Conservation (phyloP, 2,888 invertebrate species). For the Miltochrista miniata region DNA sequence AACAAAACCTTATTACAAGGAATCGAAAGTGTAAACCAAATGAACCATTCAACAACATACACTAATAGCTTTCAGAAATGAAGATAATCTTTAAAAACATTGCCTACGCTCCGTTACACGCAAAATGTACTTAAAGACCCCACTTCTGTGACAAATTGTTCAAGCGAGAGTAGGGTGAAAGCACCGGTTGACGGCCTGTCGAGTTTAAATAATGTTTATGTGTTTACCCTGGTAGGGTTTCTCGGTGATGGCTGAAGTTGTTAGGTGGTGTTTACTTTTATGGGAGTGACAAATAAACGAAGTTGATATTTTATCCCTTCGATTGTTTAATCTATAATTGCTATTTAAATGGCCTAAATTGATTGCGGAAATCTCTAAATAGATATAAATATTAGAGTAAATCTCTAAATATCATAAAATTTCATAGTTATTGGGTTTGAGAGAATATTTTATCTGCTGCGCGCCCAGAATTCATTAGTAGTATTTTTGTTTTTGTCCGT, state of each 20-base stretch:
- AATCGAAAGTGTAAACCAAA: neutral
- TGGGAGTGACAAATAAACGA: neutral
- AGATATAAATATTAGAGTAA: too few species aligned
- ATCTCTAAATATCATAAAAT: too few species aligned
- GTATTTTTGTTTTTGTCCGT: too few species aligned
- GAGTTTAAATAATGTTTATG: constrained; percentile 12
- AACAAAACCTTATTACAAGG: neutral
- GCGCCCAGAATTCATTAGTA: too few species aligned
- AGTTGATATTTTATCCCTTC: too few species aligned
- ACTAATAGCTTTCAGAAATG: constrained; percentile 19
- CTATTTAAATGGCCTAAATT: too few species aligned
- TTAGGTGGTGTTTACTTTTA: neutral
- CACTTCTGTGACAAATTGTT: constrained; percentile 24
- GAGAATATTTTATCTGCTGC: too few species aligned
- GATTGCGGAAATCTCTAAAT: too few species aligned
- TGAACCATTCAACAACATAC: constrained; percentile 12
- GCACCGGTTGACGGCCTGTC: constrained; percentile 9
- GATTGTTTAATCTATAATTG: neutral
- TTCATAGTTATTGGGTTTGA: too few species aligned
- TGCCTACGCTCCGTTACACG: constrained; percentile 16
- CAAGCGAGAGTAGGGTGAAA: constrained; percentile 19
- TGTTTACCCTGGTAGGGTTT: constrained; percentile 4
- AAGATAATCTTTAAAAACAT: constrained; percentile 33
- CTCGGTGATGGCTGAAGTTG: neutral
- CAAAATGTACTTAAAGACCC: constrained; percentile 15